Conservation (phyloP, 2,113 vertebrate genomes). For the Loxodonta africana region DNA sequence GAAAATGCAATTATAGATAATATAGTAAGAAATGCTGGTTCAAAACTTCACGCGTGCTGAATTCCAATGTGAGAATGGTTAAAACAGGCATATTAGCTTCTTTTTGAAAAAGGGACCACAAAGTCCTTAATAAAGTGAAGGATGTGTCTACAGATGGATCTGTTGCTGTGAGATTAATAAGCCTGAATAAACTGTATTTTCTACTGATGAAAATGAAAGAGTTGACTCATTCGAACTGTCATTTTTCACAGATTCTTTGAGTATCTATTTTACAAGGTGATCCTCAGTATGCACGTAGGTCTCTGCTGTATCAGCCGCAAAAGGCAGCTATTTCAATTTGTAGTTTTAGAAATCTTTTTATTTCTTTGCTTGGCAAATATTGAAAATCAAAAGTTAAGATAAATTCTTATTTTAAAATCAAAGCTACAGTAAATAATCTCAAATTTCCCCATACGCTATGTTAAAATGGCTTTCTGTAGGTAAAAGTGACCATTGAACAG, state of each 20-base stretch:
- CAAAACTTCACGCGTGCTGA: neutral
- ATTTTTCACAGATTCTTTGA: slow-evolving; percentile 73
- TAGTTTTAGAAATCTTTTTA: slow-evolving; percentile 45
- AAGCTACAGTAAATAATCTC: neutral
- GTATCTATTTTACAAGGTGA: slow-evolving; percentile 22
- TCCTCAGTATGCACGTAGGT: slow-evolving; percentile 74
- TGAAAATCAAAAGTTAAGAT: slow-evolving; percentile 69
- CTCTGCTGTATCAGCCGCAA: slow-evolving; percentile 9
- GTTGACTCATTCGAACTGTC: slow-evolving; percentile 39
- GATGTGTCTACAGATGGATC: neutral
- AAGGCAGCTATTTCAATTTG: slow-evolving; percentile 60
- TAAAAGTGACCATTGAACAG: neutral
- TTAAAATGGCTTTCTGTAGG: neutral
- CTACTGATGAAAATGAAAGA: slow-evolving; percentile 69
- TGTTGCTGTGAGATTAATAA: slow-evolving; percentile 54
- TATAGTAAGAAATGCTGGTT: neutral
- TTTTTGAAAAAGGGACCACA: neutral
- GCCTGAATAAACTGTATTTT: slow-evolving; percentile 44
- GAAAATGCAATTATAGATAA: neutral
- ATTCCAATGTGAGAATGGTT: neutral
- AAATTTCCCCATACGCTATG: neutral
- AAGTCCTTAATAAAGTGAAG: neutral
- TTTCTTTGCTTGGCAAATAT: slow-evolving; percentile 65
- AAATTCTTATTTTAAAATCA: neutral
- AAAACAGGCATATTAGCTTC: neutral